These are phyloP conservation scores for Staurois parvus DNA, from an alignment of 2,797 vertebrate genomes.

Conservation along the genomic window DNA sequence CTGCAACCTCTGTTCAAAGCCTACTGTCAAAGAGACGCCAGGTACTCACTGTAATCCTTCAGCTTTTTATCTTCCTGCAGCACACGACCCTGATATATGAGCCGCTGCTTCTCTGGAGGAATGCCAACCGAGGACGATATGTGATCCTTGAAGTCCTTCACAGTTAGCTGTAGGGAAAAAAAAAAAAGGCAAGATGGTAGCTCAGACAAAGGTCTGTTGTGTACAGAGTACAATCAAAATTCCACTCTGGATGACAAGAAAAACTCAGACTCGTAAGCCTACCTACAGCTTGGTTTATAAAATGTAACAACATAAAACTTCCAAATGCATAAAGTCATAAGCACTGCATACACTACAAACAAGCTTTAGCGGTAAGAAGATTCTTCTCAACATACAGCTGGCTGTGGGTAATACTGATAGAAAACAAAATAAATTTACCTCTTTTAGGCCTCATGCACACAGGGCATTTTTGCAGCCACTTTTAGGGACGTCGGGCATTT, in stretches of 20 bases:
- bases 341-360: too few species aligned
- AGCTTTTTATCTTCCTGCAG: conserved; percentile 92
- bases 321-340: too few species aligned
- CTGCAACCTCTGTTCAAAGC: not conserved
- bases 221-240: not conserved
- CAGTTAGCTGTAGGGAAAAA: conserved; percentile 79
- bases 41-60: conserved; percentile 87
- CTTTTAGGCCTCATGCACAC: too few species aligned
- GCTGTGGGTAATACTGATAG: too few species aligned
- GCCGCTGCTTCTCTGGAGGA: conserved; percentile 90
- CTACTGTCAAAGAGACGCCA: not conserved
- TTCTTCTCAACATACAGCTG: too few species aligned
- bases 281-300: too few species aligned
- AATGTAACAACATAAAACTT: too few species aligned
- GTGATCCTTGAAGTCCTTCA: conserved; percentile 93
- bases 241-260: not conserved
- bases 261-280: too few species aligned
- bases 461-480: too few species aligned
- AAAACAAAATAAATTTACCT: too few species aligned
- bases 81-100: conserved; percentile 94
- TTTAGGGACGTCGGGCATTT: too few species aligned
- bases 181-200: conserved; percentile 7
- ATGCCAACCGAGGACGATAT: conserved; percentile 89
- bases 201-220: not conserved
- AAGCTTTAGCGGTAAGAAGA: too few species aligned